A percentile compares a stretch with the other conserved stretches of the same genome.
Evolutionary conservation across 2,113 vertebrate species (phyloP).

Genomic region (Cyphomyrus discorhynchus): DNA sequence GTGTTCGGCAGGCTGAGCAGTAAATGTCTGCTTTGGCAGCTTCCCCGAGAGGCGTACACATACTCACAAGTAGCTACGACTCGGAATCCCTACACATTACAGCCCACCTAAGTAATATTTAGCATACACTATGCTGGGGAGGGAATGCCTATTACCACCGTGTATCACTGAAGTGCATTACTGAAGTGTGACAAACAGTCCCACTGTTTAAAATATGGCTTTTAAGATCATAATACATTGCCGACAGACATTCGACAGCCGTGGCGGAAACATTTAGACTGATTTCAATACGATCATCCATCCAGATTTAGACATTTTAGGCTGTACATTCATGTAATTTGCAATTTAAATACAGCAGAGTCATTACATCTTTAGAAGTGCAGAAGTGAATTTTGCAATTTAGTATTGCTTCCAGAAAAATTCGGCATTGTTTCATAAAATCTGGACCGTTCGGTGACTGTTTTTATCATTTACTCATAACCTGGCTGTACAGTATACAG

Average conservation of each 20-base stretch:
- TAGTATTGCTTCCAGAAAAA: background rate
- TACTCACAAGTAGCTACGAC: conserved; percentile 30
- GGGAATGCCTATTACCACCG: conserved; percentile 23
- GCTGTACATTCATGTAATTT: background rate
- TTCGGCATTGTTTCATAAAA: background rate
- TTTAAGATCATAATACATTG: background rate
- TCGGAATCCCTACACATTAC: conserved; percentile 39
- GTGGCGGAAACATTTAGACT: background rate
- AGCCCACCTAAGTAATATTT: conserved; percentile 51
- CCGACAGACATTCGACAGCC: background rate
- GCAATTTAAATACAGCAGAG: conserved; percentile 1
- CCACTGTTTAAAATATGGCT: background rate
- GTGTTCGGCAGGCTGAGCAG: conserved; percentile 37
- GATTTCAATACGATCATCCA: background rate
- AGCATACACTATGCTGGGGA: conserved; percentile 34
- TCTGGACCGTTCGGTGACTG: background rate
- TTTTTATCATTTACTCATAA: background rate
- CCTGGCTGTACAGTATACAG: background rate
- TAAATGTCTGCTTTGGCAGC: conserved; percentile 42
- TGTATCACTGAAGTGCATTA: background rate
- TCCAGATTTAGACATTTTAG: background rate
- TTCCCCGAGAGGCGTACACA: conserved; percentile 46
- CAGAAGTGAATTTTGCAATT: background rate
- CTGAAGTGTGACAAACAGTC: background rate
- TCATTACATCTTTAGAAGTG: background rate